phyloP scores from a whole-genome alignment of 2,888 invertebrate species.

The Hesperia comma region DNA sequence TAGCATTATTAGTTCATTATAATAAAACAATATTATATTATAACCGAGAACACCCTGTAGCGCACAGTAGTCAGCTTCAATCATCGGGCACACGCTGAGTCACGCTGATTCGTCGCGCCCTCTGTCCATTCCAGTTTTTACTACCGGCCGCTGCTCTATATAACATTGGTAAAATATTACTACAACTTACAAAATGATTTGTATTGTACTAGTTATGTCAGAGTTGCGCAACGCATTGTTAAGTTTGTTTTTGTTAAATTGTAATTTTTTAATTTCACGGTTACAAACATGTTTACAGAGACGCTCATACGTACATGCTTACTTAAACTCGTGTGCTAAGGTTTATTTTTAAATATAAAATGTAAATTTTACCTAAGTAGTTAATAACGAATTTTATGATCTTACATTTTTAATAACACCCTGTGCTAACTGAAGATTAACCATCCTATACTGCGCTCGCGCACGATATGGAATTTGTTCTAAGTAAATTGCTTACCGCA shows the following conservation, averaged over 20 bases:
- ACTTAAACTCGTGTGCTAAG: too few species aligned
- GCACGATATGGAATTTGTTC: too few species aligned
- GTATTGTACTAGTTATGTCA: conserved; percentile 12
- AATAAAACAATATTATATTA: neutral
- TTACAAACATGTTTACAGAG: neutral
- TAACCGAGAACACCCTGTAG: conserved; percentile 54
- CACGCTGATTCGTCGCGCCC: conserved; percentile 76
- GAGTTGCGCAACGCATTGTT: neutral
- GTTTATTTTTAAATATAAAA: too few species aligned
- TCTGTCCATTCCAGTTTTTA: conserved; percentile 71
- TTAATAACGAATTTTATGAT: too few species aligned
- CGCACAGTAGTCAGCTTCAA: conserved; percentile 66
- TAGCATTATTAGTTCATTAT: too few species aligned
- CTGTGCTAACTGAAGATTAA: too few species aligned
- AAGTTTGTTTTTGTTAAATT: neutral
- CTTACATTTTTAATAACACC: too few species aligned
- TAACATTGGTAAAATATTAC: conserved; percentile 30
- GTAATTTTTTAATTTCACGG: conserved; percentile 2
- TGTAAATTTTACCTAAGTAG: too few species aligned
- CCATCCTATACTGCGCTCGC: too few species aligned
- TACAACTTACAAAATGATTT: conserved; percentile 31
- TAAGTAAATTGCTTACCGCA: too few species aligned
- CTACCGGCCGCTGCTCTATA: conserved; percentile 39
- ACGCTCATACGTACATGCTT: neutral
- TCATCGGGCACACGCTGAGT: conserved; percentile 69